Evolutionary conservation across 2,888 invertebrate species (phyloP).

Genomic region (Epinotia demarniana): DNA sequence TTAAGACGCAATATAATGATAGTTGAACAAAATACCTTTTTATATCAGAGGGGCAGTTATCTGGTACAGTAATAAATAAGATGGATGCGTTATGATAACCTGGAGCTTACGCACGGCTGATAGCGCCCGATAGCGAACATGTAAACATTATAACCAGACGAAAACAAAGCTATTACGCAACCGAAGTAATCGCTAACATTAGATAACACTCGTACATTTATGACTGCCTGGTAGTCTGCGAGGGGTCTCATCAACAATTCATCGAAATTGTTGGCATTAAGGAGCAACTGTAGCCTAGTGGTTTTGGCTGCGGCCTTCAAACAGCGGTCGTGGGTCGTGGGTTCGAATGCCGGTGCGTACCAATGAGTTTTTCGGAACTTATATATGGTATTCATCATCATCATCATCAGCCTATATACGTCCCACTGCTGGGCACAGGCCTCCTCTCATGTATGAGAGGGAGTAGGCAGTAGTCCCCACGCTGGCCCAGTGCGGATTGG

Average conservation of each 20-base stretch:
- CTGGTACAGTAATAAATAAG: slow-evolving; percentile 36
- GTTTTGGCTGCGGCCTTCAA: no score
- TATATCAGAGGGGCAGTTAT: slow-evolving; percentile 25
- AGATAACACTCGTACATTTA: slow-evolving; percentile 11
- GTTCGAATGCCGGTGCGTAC: no score
- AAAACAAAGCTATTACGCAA: slow-evolving; percentile 49
- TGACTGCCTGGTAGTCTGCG: slow-evolving; percentile 9
- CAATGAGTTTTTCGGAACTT: no score
- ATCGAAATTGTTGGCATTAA: not conserved
- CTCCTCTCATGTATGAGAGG: no score
- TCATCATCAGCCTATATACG: no score
- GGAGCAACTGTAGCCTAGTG: no score
- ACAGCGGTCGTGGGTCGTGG: no score
- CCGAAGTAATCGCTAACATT: slow-evolving; percentile 49
- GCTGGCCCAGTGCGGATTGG: no score
- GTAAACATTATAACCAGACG: slow-evolving; percentile 46
- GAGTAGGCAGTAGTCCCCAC: no score
- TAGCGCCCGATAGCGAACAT: slow-evolving; percentile 45
- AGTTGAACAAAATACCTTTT: slow-evolving; percentile 8
- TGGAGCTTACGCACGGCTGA: slow-evolving; percentile 53
- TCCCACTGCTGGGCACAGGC: no score
- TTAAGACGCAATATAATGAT: slow-evolving; percentile 22
- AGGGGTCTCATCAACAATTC: slow-evolving; percentile 6
- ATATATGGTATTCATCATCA: no score
- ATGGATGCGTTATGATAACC: slow-evolving; percentile 58